phyloP scores from a whole-genome alignment of 2,113 vertebrate genomes.

The Ancistrus triradiatus region DNA sequence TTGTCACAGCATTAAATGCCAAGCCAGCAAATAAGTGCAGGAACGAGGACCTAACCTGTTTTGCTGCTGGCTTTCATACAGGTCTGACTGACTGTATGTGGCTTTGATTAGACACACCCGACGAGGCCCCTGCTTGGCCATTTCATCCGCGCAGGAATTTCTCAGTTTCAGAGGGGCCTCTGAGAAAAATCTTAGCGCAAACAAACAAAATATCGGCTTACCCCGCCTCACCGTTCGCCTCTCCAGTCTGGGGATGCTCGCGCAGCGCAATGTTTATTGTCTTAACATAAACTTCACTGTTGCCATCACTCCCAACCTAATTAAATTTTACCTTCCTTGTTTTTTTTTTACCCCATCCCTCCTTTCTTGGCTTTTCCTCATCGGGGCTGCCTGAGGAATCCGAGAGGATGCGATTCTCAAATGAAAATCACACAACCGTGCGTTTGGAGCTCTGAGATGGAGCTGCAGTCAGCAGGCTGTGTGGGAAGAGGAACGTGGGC shows the following conservation, averaged over 20 bases:
- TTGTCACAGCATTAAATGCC: no score
- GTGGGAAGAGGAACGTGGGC: no score
- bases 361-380: constrained; percentile 37
- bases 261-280: constrained; percentile 65
- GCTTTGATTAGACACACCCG: constrained; percentile 52
- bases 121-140: constrained; percentile 40
- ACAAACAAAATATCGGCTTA: constrained; percentile 77
- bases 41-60: constrained; percentile 1
- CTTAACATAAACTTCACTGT: constrained; percentile 63
- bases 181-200: constrained; percentile 72
- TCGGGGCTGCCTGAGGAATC: neutral
- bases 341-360: constrained; percentile 57
- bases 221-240: constrained; percentile 54
- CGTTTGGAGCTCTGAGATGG: no score
- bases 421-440: no score
- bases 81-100: constrained; percentile 39
- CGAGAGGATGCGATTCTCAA: neutral
- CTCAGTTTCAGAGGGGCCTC: constrained; percentile 66
- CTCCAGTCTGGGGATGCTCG: constrained; percentile 42
- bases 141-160: constrained; percentile 48
- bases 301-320: constrained; percentile 66
- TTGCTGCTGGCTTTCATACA: constrained; percentile 18
- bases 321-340: constrained; percentile 70
- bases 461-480: no score
- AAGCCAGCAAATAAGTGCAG: no score